Base-by-base conservation (phyloP, 2,113 vertebrate species). In the Nymphicus hollandicus region DNA sequence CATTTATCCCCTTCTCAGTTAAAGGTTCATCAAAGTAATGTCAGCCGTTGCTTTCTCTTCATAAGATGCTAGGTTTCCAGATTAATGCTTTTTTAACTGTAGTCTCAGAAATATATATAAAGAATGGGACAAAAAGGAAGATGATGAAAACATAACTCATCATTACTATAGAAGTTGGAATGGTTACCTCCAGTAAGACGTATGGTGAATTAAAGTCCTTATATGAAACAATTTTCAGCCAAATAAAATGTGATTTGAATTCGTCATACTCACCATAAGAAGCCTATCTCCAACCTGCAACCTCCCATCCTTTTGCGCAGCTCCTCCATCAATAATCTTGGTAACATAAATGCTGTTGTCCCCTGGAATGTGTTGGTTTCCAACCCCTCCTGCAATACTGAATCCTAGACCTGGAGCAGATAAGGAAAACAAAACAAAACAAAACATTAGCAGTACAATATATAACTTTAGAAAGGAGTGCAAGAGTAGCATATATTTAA, bases 281-380 rank as follows among this genome's bases (percentile, higher is more conserved):
- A 99, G 98, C 92, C 99, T 98, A 95, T 99, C 99, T 95, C 99
- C 99, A 82, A 99, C 98, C 96, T 99, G 99, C 88, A 99, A 97
- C 65, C 98, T 97, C 18, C 98, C 96, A 88, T 99, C 99, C 94
- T 99, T 99, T 88, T 99, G 99, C 3, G 99, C 99, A 70, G 99
- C 99, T 76, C 99, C 99, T 9, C 99, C 99, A 49, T 99, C 99
- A 58, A 99, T 99, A 90, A 99, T 99, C 97, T 99, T 99, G 78
- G 99, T 99, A 91, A 99, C 99, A 85, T 99, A 99, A 95, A 99
- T 99, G 96, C 99, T 99, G 97, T 99, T 99, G 98, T 99, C 99
- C n/a, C 99, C 99, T 3, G 99, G 99, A 86, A 99, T 99, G 98
- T 99, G 99, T 64, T 99, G 99, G 97, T 99, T 99, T 74, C 99